Percentiles rank a stretch among this genome's conserved stretches.
Evolutionary conservation across 2,888 invertebrate species (phyloP).

Genomic region (Empis stercorea): DNA sequence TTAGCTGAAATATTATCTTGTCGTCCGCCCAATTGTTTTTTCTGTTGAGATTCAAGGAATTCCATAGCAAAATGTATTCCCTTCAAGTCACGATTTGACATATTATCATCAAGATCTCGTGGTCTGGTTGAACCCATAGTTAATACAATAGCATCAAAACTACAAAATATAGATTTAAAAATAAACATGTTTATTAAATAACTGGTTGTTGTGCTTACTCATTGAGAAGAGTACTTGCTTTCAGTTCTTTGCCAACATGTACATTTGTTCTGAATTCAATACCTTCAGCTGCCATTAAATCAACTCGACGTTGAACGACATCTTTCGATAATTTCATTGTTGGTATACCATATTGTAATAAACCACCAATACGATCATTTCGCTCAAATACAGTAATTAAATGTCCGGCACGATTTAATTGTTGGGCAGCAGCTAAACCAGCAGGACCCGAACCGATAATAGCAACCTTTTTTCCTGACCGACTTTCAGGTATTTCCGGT

Average conservation of each 20-base stretch:
- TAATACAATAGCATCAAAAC: slow-evolving; percentile 76
- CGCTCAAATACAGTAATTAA: slow-evolving; percentile 93
- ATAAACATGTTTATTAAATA: neutral
- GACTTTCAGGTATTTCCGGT: slow-evolving; percentile 58
- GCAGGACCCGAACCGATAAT: slow-evolving; percentile 92
- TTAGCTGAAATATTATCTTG: slow-evolving; percentile 61
- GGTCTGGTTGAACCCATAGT: slow-evolving; percentile 96
- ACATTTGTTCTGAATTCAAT: slow-evolving; percentile 77
- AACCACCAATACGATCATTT: slow-evolving; percentile 88
- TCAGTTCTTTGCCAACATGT: slow-evolving; percentile 83
- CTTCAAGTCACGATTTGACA: slow-evolving; percentile 73
- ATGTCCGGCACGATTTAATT: slow-evolving; percentile 90
- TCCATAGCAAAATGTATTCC: slow-evolving; percentile 98
- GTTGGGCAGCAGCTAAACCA: slow-evolving; percentile 90
- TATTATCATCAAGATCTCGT: slow-evolving; percentile 69
- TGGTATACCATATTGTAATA: slow-evolving; percentile 96
- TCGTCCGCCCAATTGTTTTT: slow-evolving; percentile 68
- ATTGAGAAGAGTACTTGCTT: slow-evolving; percentile 53
- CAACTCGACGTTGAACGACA: slow-evolving; percentile 79
- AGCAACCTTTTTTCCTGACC: slow-evolving; percentile 74
- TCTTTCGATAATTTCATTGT: slow-evolving; percentile 96
- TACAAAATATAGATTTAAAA: slow-evolving; percentile 19
- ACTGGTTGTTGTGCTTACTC: slow-evolving; percentile 32
- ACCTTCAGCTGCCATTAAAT: slow-evolving; percentile 79
- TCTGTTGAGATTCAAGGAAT: slow-evolving; percentile 94